Base-by-base conservation (phyloP, 2,888 invertebrate species). In the Callyntrura guangdongensis region DNA sequence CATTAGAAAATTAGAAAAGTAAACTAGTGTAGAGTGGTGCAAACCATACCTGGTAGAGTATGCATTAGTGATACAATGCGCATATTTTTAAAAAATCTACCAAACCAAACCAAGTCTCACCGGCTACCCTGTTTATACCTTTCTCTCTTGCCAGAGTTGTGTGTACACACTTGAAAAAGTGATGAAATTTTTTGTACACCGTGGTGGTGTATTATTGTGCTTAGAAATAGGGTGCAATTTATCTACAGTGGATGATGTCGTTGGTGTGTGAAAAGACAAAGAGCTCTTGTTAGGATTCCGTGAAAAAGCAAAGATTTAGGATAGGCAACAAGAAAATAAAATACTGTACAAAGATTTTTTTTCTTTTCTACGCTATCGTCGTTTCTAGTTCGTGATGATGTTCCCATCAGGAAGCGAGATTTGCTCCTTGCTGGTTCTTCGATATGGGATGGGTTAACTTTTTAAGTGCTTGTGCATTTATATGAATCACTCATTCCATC, bases 371-470 rank as follows among this genome's bases (percentile, higher is more conserved):
- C 67, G 56, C 79, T 79, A 56, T 61, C 36, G 53, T 88, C 36
- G 67, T 88, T 88, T 88, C 72, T 81, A 69, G 82, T 72, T 88
- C 81, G 82, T 81, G 88, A 88, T 88, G 53, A 88, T 82, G 69
- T 82, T 88, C 72, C 59, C 88, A 88, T 88, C 82, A 88, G 81
- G 88, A 88, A 88, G 81, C 79, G 81, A n/a, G 64, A 86, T 82
- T 82, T 82, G 20, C 61, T 36, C 45, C 25, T 79, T 86, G 67
- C 79, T 79, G 64, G 64, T n/a, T 64, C 25, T n/a, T 84, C 47
- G 74, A 82, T 53, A 47, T 87, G 89, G 89, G 83, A 83, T 83
- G 89, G 83, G 82, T 82, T 82, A 82, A 56, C 25, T 81, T 82
- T 25, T 64, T 61, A 81, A 59, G 49, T 61, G 36, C 47, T 56